Evolutionary conservation across 92 coral and sea anemone genomes (phyloP).

Genomic region (Actinernus sp.): DNA sequence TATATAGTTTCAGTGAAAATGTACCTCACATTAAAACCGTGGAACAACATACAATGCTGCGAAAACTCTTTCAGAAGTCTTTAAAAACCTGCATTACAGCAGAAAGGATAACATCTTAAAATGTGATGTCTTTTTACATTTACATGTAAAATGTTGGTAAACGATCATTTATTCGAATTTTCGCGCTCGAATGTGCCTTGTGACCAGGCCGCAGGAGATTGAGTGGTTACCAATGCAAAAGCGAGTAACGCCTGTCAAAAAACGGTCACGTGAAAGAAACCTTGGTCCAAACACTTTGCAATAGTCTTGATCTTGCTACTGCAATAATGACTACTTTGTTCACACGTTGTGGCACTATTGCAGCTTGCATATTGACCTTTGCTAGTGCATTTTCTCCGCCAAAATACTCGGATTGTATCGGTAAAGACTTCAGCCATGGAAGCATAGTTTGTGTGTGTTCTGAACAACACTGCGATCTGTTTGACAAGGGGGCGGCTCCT

Average conservation of each 20-base stretch:
- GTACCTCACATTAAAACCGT: no score
- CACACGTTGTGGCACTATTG: no score
- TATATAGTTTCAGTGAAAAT: no score
- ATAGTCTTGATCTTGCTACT: no score
- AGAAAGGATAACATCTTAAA: no score
- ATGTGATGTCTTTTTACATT: no score
- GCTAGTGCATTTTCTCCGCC: conserved; percentile 49
- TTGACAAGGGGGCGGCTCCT: conserved; percentile 40
- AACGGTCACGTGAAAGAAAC: conserved; percentile 25
- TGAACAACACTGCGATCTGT: conserved; percentile 78
- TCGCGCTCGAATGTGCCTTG: conserved; percentile 19
- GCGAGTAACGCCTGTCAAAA: conserved; percentile 36
- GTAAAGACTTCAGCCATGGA: conserved; percentile 62
- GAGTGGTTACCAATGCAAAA: background rate
- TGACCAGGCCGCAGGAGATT: conserved; percentile 12
- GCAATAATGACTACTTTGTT: no score
- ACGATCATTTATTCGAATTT: conserved; percentile 7
- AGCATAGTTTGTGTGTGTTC: conserved; percentile 82
- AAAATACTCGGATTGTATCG: conserved; percentile 49
- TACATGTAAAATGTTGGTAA: no score
- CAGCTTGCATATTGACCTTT: no score
- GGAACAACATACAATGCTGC: no score
- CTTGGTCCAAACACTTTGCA: background rate
- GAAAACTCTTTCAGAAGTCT: no score
- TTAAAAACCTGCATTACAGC: no score